Conservation (phyloP, 2,797 vertebrate genomes). For the Pyrocephalus nanus region DNA sequence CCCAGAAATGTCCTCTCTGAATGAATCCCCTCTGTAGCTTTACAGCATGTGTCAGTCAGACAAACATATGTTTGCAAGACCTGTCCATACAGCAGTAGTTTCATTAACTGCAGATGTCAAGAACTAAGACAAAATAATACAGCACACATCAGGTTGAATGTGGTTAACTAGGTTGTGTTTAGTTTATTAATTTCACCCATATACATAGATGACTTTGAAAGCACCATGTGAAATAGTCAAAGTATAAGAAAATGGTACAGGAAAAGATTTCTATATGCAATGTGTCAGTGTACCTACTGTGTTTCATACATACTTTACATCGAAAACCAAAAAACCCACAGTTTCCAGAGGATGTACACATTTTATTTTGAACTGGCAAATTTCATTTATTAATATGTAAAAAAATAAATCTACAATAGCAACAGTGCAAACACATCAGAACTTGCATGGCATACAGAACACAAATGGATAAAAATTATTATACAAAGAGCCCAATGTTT, state of each 20-base stretch:
- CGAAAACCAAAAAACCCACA: neutral
- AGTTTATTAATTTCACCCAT: slow-evolving; percentile 71
- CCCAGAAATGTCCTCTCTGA: neutral
- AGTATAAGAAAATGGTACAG: slow-evolving; percentile 6
- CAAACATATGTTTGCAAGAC: neutral
- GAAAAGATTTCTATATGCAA: neutral
- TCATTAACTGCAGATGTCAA: neutral
- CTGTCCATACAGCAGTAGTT: neutral
- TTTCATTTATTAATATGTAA: slow-evolving; percentile 68
- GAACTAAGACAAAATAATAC: neutral
- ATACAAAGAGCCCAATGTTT: neutral
- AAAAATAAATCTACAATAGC: slow-evolving; percentile 75
- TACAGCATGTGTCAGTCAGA: neutral
- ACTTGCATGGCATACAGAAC: slow-evolving; percentile 31
- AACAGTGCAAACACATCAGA: slow-evolving; percentile 70
- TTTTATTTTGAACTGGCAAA: slow-evolving; percentile 31
- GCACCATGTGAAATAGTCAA: slow-evolving; percentile 17
- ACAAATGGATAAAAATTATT: neutral
- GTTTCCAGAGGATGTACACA: slow-evolving; percentile 8
- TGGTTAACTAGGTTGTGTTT: slow-evolving; percentile 53
- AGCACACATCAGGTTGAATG: neutral
- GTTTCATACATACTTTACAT: slow-evolving; percentile 35
- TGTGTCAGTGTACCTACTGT: neutral
- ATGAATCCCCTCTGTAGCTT: neutral
- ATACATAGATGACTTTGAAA: slow-evolving; percentile 51